Evolutionary conservation across 2,888 invertebrate genomes (phyloP), one percentile per base, ranked within the genome.

Genomic region (Alsophila aescularia): DNA sequence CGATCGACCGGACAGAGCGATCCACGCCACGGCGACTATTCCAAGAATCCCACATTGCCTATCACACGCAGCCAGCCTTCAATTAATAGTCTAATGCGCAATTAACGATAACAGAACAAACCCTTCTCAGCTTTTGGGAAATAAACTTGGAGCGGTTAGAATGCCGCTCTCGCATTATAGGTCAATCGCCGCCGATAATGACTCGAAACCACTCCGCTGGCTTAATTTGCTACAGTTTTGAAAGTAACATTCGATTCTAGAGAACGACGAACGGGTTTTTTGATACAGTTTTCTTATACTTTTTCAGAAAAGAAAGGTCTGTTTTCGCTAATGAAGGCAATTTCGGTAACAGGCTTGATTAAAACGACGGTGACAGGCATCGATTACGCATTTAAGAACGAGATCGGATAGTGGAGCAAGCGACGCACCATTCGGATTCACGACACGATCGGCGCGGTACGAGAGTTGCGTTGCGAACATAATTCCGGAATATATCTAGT

Each of bases 401-500:
- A 64, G 58, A 66, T 58, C 68, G 61, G 62, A 59, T 59, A 43
- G 59, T 60, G 62, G 52, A 55, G 54, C 29, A 32, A 12, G 57
- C 52, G 53, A 48, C 31, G 52, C 43, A 61, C 59, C 44, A 62
- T 81, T 80, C 69, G 72, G 75, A 88, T 85, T 85, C 87, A 69
- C 73, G 62, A 72, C 85, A 82, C 83, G 87, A 76, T 70, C 71
- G 56, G 62, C 64, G 69, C 67, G 65, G 73, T 73, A 76, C 81
- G 78, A 81, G 79, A 73, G 78, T 66, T 77, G 82, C 75, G 75
- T 73, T 66, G 73, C 67, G 75, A 79, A 81, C 81, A 81, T 85
- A 84, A 85, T 85, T 85, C 85, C 83, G 80, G 81, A 81, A 83
- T 83, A 81, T 81, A 84, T 84, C 83, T 85, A 86, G 87, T 85